Conservation (phyloP, 2,888 invertebrate species). For the Bombylius discolor region DNA sequence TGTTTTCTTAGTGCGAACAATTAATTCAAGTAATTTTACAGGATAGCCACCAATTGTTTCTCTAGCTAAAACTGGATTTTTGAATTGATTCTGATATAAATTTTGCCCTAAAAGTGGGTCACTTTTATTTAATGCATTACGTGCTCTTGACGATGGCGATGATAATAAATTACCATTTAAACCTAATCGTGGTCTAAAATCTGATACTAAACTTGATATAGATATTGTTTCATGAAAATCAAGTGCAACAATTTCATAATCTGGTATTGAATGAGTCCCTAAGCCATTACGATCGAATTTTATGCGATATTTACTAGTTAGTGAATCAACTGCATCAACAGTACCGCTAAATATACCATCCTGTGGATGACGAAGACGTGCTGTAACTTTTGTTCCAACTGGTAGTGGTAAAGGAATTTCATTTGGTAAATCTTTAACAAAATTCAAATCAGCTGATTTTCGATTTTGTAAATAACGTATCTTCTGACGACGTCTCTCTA, state of each 20-base stretch:
- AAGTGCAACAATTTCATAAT: slow-evolving; percentile 90
- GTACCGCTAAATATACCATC: slow-evolving; percentile 90
- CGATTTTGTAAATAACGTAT: slow-evolving; percentile 88
- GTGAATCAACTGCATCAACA: slow-evolving; percentile 90
- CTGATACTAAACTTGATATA: slow-evolving; percentile 67
- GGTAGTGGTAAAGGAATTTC: slow-evolving; percentile 91
- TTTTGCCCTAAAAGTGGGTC: slow-evolving; percentile 56
- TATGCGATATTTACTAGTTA: slow-evolving; percentile 86
- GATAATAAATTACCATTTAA: slow-evolving; percentile 40
- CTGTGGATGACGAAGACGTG: slow-evolving; percentile 79
- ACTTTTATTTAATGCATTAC: slow-evolving; percentile 39
- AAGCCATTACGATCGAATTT: slow-evolving; percentile 85
- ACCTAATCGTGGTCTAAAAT: slow-evolving; percentile 58
- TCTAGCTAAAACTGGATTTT: slow-evolving; percentile 32
- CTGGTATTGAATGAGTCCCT: slow-evolving; percentile 91
- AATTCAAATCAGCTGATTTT: slow-evolving; percentile 64
- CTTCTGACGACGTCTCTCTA: slow-evolving; percentile 81
- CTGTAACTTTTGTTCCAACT: slow-evolving; percentile 88
- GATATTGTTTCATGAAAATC: slow-evolving; percentile 85
- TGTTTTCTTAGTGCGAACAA: slow-evolving; percentile 78
- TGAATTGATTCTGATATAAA: slow-evolving; percentile 33
- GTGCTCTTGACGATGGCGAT: slow-evolving; percentile 15
- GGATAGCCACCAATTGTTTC: slow-evolving; percentile 65
- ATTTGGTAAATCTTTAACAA: slow-evolving; percentile 77
- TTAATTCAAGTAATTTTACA: slow-evolving; percentile 66